These are phyloP conservation scores for Phyto melanocephala DNA, from an alignment of 2,888 invertebrate species.

Conservation along the genomic window DNA sequence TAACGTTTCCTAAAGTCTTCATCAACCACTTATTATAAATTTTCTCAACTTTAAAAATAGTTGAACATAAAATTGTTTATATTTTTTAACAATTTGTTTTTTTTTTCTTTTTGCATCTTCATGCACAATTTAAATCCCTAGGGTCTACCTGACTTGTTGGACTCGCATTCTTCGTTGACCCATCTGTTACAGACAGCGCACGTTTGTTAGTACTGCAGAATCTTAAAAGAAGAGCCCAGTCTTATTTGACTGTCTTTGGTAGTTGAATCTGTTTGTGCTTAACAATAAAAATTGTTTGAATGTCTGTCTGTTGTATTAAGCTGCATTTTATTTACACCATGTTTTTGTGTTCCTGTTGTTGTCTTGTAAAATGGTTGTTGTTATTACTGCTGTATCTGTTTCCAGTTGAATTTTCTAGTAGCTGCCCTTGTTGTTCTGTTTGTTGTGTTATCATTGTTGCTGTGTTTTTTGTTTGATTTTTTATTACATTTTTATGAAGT, in stretches of 20 bases:
- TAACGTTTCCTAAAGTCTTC: too few species aligned
- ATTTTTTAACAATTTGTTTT: neutral
- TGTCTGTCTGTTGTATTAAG: neutral
- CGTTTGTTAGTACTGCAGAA: neutral
- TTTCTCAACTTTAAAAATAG: neutral
- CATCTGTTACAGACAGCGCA: conserved; percentile 7
- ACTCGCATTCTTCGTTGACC: neutral
- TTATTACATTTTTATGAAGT: conserved; percentile 52
- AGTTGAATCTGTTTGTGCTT: neutral
- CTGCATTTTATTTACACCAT: conserved; percentile 23
- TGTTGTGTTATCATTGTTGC: neutral
- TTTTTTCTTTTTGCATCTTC: neutral
- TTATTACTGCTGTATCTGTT: neutral
- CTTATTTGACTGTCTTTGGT: neutral
- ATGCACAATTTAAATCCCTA: neutral
- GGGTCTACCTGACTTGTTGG: neutral
- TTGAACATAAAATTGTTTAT: conserved; percentile 8
- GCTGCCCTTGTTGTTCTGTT: conserved; percentile 59
- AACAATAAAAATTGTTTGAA: neutral
- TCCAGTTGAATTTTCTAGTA: conserved; percentile 29
- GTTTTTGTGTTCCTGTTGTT: neutral
- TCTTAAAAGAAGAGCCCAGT: neutral
- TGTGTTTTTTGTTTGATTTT: neutral
- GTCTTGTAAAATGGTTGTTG: conserved; percentile 27
- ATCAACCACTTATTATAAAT: too few species aligned